phyloP scores from a whole-genome alignment of 2,113 vertebrate species.

The Ammodytes dubius region DNA sequence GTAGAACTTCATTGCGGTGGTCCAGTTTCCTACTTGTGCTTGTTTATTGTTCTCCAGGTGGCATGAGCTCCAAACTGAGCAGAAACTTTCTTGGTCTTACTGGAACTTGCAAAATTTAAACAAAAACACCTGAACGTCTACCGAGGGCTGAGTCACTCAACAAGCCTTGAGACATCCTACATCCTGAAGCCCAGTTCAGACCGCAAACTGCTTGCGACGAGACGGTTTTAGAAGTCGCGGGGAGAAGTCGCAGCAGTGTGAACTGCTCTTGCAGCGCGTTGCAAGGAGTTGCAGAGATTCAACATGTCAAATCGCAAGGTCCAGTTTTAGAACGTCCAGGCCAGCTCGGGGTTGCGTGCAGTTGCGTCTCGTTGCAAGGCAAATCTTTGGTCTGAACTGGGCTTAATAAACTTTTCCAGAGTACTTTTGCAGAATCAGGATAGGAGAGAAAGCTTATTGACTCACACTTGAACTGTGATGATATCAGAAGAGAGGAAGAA shows the following conservation, averaged over 20 bases:
- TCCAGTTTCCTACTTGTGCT: not conserved
- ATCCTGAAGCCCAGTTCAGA: no score
- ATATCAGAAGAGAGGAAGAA: conserved; percentile 26
- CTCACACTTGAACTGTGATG: conserved; percentile 47
- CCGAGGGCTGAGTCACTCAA: not conserved
- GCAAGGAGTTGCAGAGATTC: no score
- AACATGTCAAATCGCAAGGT: no score
- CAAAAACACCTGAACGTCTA: not conserved
- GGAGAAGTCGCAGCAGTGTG: no score
- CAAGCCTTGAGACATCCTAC: not conserved
- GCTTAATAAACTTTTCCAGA: conserved; percentile 6
- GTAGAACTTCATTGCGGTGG: not conserved
- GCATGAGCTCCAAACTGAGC: not conserved
- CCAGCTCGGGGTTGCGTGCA: no score
- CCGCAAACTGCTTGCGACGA: no score
- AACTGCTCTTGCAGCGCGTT: no score
- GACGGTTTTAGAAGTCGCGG: no score
- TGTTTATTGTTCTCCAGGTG: not conserved
- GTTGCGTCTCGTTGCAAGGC: no score
- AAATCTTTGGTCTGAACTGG: no score
- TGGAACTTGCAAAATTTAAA: not conserved
- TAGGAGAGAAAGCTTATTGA: conserved; percentile 2
- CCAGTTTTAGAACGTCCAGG: no score
- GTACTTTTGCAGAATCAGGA: conserved; percentile 22
- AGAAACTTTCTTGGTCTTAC: not conserved